A percentile compares a stretch with the other conserved stretches of the same genome.
Conservation (phyloP, 2,888 invertebrate genomes). For the Platycnemis pennipes region DNA sequence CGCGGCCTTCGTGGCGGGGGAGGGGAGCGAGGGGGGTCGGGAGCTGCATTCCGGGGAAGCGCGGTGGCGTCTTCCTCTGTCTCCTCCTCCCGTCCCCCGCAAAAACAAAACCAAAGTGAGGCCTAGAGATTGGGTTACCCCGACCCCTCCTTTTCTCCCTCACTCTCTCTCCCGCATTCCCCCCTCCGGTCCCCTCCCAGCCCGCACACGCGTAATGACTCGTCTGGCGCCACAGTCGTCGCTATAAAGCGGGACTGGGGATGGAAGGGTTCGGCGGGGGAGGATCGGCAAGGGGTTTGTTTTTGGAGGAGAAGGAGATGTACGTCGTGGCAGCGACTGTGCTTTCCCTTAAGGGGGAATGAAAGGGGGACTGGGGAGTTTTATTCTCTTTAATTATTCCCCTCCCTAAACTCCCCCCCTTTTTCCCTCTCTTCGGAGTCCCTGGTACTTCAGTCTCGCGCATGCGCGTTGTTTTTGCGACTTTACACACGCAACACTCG, state of each 20-base stretch:
- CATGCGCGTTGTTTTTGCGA: slow-evolving; percentile 56
- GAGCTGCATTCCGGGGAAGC: neutral
- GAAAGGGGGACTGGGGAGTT: slow-evolving; percentile 16
- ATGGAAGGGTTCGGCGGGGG: neutral
- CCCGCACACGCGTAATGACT: slow-evolving; percentile 62
- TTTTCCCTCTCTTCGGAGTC: slow-evolving; percentile 34
- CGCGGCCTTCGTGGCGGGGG: neutral
- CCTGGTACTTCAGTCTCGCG: neutral
- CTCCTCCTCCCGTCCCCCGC: slow-evolving; percentile 3
- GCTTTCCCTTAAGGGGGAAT: neutral
- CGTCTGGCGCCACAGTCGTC: slow-evolving; percentile 63
- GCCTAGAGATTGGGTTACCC: slow-evolving; percentile 60
- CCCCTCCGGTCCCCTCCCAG: neutral
- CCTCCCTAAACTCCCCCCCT: neutral
- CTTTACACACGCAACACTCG: neutral
- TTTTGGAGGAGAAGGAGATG: neutral
- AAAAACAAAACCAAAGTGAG: slow-evolving; percentile 64
- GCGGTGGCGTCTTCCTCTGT: slow-evolving; percentile 50
- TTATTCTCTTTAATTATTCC: neutral
- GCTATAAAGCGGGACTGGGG: slow-evolving; percentile 31
- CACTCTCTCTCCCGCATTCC: neutral
- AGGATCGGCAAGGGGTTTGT: neutral
- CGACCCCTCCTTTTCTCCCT: neutral
- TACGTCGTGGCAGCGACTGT: too few species aligned
- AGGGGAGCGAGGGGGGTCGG: neutral